A percentile compares a stretch with the other conserved stretches of the same genome.
Conservation (phyloP, 2,888 invertebrate genomes). For the Troides aeacus region DNA sequence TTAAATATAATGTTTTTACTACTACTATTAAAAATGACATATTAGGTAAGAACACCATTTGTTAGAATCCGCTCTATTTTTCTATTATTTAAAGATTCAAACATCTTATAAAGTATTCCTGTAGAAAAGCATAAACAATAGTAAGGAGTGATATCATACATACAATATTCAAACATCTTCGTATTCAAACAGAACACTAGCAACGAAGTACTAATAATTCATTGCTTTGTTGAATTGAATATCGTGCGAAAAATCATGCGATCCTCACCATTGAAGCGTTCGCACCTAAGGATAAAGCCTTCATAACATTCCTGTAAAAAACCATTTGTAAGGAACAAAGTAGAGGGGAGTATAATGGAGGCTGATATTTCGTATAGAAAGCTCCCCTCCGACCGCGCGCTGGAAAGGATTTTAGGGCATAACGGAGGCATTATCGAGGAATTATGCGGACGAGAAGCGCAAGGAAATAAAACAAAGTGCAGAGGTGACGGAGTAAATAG, state of each 20-base stretch:
- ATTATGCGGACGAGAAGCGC: conserved; percentile 68
- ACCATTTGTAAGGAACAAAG: conserved; percentile 69
- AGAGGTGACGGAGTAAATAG: conserved; percentile 64
- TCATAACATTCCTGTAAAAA: conserved; percentile 73
- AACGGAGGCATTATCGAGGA: conserved; percentile 65
- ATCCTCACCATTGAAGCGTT: conserved; percentile 55
- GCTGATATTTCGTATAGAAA: conserved; percentile 74
- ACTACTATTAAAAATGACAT: too few species aligned
- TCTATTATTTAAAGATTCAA: too few species aligned
- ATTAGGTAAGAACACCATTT: too few species aligned
- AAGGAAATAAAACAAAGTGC: conserved; percentile 74
- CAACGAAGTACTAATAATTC: conserved; percentile 35
- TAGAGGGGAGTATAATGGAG: conserved; percentile 66
- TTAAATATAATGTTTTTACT: too few species aligned
- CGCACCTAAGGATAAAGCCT: conserved; percentile 75
- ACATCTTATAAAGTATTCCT: too few species aligned
- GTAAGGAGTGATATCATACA: not conserved
- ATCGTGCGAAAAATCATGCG: conserved; percentile 54
- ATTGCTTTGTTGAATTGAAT: conserved; percentile 37
- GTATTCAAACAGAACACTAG: conserved; percentile 14
- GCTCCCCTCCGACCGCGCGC: conserved; percentile 58
- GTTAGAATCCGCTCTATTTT: too few species aligned
- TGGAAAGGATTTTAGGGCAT: conserved; percentile 64
- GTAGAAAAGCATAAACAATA: too few species aligned
- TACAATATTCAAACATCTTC: not conserved